phyloP scores from a whole-genome alignment of 2,113 vertebrate genomes.

The Amazona guildingii region DNA sequence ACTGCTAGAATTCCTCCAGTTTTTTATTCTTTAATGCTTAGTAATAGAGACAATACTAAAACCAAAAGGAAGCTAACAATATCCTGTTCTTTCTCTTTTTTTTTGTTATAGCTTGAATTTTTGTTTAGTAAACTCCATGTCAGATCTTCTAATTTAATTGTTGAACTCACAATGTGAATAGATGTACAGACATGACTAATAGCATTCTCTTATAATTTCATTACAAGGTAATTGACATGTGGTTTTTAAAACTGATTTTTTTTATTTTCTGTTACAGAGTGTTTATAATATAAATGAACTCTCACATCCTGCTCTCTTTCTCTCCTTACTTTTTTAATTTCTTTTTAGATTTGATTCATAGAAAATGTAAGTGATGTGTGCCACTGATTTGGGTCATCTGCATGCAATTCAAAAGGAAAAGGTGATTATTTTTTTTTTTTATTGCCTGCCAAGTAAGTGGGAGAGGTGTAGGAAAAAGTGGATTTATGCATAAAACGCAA shows the following conservation, averaged over 20 bases:
- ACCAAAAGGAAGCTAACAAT: slow-evolving; percentile 21
- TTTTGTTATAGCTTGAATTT: not conserved
- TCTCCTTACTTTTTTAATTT: slow-evolving; percentile 18
- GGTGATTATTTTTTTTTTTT: slow-evolving; percentile 17
- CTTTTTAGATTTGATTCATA: not conserved
- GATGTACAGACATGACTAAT: slow-evolving; percentile 41
- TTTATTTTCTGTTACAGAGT: not conserved
- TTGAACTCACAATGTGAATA: slow-evolving; percentile 29
- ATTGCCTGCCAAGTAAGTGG: slow-evolving; percentile 30
- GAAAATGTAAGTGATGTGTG: not conserved
- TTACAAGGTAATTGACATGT: slow-evolving; percentile 5
- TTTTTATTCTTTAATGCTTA: slow-evolving; percentile 52
- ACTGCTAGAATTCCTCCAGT: slow-evolving; percentile 38
- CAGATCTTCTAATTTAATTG: slow-evolving; percentile 56
- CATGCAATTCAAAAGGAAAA: slow-evolving; percentile 30
- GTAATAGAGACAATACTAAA: slow-evolving; percentile 64
- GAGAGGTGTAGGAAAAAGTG: slow-evolving; percentile 14
- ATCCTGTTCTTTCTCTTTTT: not conserved
- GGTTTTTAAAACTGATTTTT: not conserved
- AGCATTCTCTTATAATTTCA: slow-evolving; percentile 33
- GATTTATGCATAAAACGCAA: slow-evolving; percentile 15
- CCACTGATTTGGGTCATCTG: slow-evolving; percentile 38
- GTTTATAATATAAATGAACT: slow-evolving; percentile 38
- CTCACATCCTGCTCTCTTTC: slow-evolving; percentile 3
- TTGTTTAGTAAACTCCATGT: slow-evolving; percentile 52